Evolutionary conservation across 2,888 invertebrate genomes (phyloP).

Genomic region (Xylota sylvarum): DNA sequence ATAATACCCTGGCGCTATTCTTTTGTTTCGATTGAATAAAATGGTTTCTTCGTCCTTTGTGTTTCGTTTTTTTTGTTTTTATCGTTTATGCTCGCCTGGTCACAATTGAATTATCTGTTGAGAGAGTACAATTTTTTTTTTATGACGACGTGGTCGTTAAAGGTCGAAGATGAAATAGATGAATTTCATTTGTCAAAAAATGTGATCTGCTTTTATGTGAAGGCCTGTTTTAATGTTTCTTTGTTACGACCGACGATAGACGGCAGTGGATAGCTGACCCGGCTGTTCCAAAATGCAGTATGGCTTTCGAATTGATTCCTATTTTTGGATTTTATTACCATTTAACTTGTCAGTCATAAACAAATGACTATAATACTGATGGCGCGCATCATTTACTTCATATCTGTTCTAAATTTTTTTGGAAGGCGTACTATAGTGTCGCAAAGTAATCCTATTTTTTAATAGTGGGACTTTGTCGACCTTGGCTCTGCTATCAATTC

Average conservation of each 20-base stretch:
- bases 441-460: no score
- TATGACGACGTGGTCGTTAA: slow-evolving; percentile 24
- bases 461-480: no score
- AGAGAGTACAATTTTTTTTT: slow-evolving; percentile 6
- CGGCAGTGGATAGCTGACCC: not conserved
- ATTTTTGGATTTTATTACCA: not conserved
- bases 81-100: slow-evolving; percentile 22
- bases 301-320: not conserved
- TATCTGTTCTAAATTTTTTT: no score
- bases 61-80: slow-evolving; percentile 11
- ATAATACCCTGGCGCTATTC: slow-evolving; percentile 38
- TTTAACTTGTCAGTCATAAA: not conserved
- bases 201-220: not conserved
- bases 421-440: no score
- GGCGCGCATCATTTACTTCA: no score
- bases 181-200: slow-evolving; percentile 18
- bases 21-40: slow-evolving; percentile 47
- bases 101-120: slow-evolving; percentile 36
- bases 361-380: no score
- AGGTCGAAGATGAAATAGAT: not conserved
- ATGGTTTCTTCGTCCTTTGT: not conserved
- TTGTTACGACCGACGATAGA: not conserved
- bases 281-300: not conserved
- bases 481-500: no score
- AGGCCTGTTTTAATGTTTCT: slow-evolving; percentile 10